Conservation (phyloP, 1,140 invertebrate species). For the Globodera ellingtonae region DNA sequence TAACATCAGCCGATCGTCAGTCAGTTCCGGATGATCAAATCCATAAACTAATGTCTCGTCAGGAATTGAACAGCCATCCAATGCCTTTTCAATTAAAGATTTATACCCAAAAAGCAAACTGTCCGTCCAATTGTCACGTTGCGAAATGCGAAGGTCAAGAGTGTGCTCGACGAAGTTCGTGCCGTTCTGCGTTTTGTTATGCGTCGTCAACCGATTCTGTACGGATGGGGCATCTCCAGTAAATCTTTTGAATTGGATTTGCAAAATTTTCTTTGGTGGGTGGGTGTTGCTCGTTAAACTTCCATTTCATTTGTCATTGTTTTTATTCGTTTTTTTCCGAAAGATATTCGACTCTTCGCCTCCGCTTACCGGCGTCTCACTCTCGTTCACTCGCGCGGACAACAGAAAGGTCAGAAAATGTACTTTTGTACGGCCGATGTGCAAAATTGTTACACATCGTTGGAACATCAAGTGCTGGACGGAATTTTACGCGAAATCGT, state of each 20-base stretch:
- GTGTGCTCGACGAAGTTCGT: constrained; percentile 2
- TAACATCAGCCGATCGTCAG: neutral
- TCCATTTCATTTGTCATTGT: neutral
- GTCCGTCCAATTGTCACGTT: constrained; percentile 30
- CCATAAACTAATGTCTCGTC: neutral
- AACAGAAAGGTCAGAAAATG: constrained; percentile 15
- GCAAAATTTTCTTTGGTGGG: neutral
- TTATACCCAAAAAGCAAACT: constrained; percentile 25
- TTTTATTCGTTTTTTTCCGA: constrained; percentile 6
- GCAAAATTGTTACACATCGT: constrained; percentile 34
- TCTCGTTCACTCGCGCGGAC: constrained; percentile 10
- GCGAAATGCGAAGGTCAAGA: neutral
- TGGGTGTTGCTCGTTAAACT: neutral
- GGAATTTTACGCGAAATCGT: constrained; percentile 31
- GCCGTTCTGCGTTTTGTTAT: constrained; percentile 18
- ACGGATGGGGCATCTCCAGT: constrained; percentile 32
- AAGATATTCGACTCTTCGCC: constrained; percentile 17
- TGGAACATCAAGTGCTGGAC: constrained; percentile 32
- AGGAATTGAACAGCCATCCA: neutral
- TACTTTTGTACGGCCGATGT: constrained; percentile 33
- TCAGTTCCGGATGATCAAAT: neutral
- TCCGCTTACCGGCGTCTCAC: constrained; percentile 9
- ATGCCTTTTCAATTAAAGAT: constrained; percentile 10
- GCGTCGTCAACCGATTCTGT: constrained; percentile 13
- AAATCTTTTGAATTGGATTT: neutral